These are phyloP conservation scores for Helleia helle DNA, from an alignment of 2,888 invertebrate species.

Conservation along the genomic window DNA sequence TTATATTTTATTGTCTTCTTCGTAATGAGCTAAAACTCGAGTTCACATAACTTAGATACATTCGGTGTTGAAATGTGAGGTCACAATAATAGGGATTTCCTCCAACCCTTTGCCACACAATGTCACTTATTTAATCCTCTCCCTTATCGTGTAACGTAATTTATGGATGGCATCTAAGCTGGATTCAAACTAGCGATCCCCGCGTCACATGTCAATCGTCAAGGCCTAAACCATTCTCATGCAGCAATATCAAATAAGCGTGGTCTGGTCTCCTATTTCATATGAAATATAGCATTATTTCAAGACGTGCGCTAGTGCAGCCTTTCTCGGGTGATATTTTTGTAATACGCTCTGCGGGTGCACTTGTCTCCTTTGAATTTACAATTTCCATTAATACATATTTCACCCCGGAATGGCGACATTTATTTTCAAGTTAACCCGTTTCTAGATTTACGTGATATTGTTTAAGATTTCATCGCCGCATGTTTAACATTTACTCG, in stretches of 20 bases:
- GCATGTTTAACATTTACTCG: background rate
- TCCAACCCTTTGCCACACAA: too few relatives aligned
- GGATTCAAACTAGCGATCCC: too few relatives aligned
- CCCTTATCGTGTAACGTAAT: too few relatives aligned
- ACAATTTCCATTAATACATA: slow-evolving; percentile 6
- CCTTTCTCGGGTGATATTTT: background rate
- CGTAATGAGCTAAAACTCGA: too few relatives aligned
- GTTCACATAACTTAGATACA: too few relatives aligned
- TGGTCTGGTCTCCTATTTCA: background rate
- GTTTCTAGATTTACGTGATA: background rate
- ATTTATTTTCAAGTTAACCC: slow-evolving; percentile 1
- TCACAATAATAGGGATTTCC: too few relatives aligned
- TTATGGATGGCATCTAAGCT: too few relatives aligned
- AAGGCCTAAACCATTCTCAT: background rate
- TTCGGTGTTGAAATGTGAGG: too few relatives aligned
- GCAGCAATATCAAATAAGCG: background rate
- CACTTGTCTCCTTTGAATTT: slow-evolving; percentile 5
- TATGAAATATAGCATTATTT: slow-evolving; percentile 3
- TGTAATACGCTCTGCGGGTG: background rate
- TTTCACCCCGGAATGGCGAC: background rate
- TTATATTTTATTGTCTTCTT: too few relatives aligned
- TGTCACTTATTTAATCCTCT: too few relatives aligned
- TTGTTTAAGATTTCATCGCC: background rate
- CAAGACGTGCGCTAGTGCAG: slow-evolving; percentile 1
- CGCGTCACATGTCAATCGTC: background rate